These are phyloP conservation scores for Notoglanidium macrostoma DNA, from an alignment of 2,797 vertebrate species.

Conservation along the genomic window DNA sequence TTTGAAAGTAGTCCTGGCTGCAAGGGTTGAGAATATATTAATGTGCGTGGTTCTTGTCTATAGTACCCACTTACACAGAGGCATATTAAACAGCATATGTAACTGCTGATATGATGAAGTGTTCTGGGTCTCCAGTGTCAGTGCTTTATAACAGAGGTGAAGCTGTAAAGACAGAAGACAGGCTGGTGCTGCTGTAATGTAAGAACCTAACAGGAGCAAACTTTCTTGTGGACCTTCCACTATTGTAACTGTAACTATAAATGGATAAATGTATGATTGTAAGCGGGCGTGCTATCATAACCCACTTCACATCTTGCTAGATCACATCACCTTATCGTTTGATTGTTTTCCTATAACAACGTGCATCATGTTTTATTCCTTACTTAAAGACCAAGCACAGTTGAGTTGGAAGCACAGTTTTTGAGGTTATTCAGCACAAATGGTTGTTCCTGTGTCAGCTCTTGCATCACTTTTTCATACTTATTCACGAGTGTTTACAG, in stretches of 20 bases:
- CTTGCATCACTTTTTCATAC: background rate
- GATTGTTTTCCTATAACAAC: background rate
- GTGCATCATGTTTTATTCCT: background rate
- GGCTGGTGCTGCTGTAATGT: background rate
- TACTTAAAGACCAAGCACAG: background rate
- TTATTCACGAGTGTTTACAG: background rate
- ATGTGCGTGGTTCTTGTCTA: background rate
- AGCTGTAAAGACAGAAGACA: background rate
- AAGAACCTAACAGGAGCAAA: background rate
- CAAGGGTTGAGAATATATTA: background rate
- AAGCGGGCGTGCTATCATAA: background rate
- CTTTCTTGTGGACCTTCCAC: background rate
- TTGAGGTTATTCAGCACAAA: background rate
- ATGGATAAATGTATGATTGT: background rate
- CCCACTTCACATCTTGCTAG: background rate
- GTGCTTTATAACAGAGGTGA: background rate
- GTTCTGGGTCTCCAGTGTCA: background rate
- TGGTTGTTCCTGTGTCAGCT: background rate
- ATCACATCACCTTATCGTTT: background rate
- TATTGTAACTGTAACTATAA: background rate
- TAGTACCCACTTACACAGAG: background rate
- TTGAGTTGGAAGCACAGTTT: background rate
- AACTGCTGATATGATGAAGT: background rate
- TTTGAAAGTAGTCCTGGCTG: background rate
- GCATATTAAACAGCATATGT: background rate